Base-by-base conservation (phyloP, 2,113 vertebrate genomes). In the Embiotoca jacksoni region DNA sequence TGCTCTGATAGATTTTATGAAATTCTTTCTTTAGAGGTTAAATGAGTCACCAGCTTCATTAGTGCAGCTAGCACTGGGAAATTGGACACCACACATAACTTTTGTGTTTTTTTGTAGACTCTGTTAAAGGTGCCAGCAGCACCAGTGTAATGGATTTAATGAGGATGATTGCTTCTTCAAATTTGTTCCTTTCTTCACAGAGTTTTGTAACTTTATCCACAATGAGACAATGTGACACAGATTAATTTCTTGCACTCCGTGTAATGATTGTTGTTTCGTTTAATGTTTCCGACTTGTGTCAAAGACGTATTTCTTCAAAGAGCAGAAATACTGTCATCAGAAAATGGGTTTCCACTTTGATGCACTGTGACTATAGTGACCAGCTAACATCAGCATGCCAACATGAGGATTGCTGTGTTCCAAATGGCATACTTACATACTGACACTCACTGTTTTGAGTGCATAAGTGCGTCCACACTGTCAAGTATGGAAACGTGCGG, bases 41-140 rank as follows among this genome's bases (percentile, higher is more conserved):
- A 78, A 74, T 84, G 71, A 88, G 78, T 88, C 82, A 68, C 67
- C 52, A 33, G 65, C 72, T 81, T 87, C 76, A 91, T 87, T 85
- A 88, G 72, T 60, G 82, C 67, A 44, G 70, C 44, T 39, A 61
- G 68, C 36, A 53, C 41, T 66, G 66, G 62, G 73, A 82, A 83
- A 83, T 59, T 55, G 58, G 65, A 85, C 79, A 75, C 73, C 56
- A 41, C 64, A 49, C 50, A 53, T 49, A 80, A 64, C 23, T 23
- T 23, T 23, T 23, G 23, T 23, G 23, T 23, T 23, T 23, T 23
- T 23, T 23, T 23, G 23, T 23, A 23, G 23, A 23, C 23, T 23
- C 23, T 23, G 23, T 23, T 23, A 23, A 23, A 23, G 23, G 23
- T 23, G 23, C 23, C 39, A 44, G 58, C 72, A 32, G 54, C 79